Conservation (phyloP, 2,113 vertebrate genomes). For the Rhinopomastus cyanomelas region DNA sequence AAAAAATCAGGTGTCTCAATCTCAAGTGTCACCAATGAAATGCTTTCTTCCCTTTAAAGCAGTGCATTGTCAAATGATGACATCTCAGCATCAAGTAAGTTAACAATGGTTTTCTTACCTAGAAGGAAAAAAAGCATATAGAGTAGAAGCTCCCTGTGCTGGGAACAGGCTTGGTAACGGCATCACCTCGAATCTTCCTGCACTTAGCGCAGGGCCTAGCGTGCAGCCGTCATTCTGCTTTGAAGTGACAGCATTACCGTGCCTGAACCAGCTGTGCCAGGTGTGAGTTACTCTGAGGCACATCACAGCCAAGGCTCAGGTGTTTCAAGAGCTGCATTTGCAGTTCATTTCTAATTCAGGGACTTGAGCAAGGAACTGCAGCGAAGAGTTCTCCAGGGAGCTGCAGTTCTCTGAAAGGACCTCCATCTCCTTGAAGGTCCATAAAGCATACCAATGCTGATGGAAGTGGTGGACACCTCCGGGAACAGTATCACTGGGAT, state of each 20-base stretch:
- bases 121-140: not conserved
- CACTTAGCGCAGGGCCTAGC: not conserved
- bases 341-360: conserved; percentile 31
- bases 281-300: not conserved
- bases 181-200: not conserved
- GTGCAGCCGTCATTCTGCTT: not conserved
- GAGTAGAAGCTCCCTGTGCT: not conserved
- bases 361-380: conserved; percentile 70
- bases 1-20: not conserved
- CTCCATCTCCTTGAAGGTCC: conserved; percentile 71
- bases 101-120: not conserved
- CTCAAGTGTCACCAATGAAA: not conserved
- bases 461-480: not conserved
- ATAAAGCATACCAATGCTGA: not conserved
- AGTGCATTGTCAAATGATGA: not conserved
- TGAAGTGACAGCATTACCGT: not conserved
- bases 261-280: not conserved
- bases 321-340: not conserved
- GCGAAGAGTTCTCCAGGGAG: conserved; percentile 75
- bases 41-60: not conserved
- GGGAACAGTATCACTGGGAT: not conserved
- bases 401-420: conserved; percentile 79
- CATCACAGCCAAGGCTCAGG: not conserved
- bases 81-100: not conserved
- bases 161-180: not conserved